Base-by-base conservation (phyloP, 2,113 vertebrate species). In the Mugil cephalus region DNA sequence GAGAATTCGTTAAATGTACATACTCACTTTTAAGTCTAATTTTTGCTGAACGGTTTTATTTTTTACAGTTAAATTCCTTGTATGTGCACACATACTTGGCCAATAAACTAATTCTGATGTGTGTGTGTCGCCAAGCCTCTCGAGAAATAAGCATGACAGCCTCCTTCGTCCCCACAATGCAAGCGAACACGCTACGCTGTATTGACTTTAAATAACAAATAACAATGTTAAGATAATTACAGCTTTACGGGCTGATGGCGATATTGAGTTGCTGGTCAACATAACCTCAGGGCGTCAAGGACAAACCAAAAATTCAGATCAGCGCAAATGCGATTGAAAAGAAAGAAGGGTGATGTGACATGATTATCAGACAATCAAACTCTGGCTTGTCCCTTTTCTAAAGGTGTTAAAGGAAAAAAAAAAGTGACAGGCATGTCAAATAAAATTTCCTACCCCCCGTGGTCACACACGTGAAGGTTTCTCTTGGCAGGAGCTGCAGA, bases 401-500 rank as follows among this genome's bases (percentile, higher is more conserved):
- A 62, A 60, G n/a, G 35, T 50, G 17, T 59, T 21, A 39, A 5
- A n/a, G n/a, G n/a, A 68, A 54, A 59, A 79, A 71, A 19, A 66
- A n/a, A 62, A 77, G 61, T 83, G 74, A 66, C 68, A 80, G 68
- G 17, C 60, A 51, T 74, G 75, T 72, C 77, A 76, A 68, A 42
- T 78, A 52, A 46, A 54, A 68, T 60, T 60, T 74, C 52, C 53
- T 40, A n/a, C 72, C 80, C 74, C 51, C 54, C 21, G 61, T 51
- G 53, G 87, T 79, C 78, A 63, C 63, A 64, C 1, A 54, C 67
- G 50, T 52, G 53, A 65, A 65, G 64, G 64, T 72, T 69, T 82
- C 75, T 80, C 59, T 83, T 77, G 65, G 74, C 72, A 69, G 53
- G 60, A 79, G 74, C 80, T 35, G 63, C 62, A 55, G 63, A 63